phyloP scores from a whole-genome alignment of 2,113 vertebrate genomes.

The Heloderma charlesbogerti region DNA sequence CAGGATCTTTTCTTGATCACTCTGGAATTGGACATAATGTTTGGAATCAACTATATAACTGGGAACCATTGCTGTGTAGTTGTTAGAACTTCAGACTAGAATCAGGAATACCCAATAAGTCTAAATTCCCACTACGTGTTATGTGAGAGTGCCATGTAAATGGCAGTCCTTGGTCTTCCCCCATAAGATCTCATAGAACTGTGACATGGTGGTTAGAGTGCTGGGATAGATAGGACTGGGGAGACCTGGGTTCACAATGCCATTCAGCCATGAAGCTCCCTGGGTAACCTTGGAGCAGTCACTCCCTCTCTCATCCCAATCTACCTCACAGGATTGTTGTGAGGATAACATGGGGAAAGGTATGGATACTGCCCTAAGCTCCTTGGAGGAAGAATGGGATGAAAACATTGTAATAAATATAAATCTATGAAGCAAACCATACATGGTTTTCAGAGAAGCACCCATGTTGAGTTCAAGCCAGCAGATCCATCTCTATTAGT shows the following conservation, averaged over 20 bases:
- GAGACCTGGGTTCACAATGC: background rate
- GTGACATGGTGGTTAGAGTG: background rate
- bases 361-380: background rate
- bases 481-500: constrained; percentile 62
- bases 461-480: constrained; percentile 3
- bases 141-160: no score
- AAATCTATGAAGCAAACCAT: accelerated
- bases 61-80: background rate
- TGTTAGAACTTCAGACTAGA: background rate
- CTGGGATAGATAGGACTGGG: background rate
- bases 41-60: background rate
- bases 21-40: background rate
- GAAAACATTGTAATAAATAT: background rate
- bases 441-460: background rate
- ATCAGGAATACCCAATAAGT: background rate
- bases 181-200: background rate
- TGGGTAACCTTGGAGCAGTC: background rate
- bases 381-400: background rate
- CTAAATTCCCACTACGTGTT: background rate
- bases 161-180: background rate
- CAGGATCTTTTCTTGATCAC: background rate
- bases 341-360: background rate
- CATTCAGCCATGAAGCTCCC: background rate
- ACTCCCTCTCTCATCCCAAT: background rate
- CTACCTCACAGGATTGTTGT: background rate